These are phyloP conservation scores for Nesidiocoris tenuis DNA, from an alignment of 2,888 invertebrate genomes.

Conservation along the genomic window DNA sequence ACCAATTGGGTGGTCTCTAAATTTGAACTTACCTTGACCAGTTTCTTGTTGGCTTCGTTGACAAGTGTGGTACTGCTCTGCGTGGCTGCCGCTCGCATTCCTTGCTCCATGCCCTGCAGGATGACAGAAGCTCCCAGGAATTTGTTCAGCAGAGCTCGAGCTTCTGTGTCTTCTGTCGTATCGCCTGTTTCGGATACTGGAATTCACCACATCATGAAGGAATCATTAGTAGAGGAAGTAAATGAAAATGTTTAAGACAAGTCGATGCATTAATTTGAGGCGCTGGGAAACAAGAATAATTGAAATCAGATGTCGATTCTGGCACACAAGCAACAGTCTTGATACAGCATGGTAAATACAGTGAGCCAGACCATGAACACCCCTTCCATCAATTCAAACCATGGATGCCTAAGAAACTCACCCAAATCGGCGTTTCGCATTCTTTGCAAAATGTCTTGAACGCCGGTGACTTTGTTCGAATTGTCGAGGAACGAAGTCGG, in stretches of 20 bases:
- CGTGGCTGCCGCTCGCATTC: constrained; percentile 51
- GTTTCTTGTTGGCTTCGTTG: constrained; percentile 53
- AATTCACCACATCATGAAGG: no score
- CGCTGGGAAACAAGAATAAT: no score
- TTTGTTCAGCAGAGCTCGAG: constrained; percentile 75
- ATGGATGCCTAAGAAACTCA: no score
- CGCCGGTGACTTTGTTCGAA: constrained; percentile 68
- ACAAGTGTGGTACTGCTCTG: constrained; percentile 52
- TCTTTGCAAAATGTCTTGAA: constrained; percentile 72
- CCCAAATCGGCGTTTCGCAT: constrained; percentile 76
- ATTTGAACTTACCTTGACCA: constrained; percentile 51
- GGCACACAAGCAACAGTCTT: no score
- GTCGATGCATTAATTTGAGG: not conserved
- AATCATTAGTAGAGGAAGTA: not conserved
- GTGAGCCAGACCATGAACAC: no score
- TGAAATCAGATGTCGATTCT: no score
- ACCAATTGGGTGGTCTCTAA: no score
- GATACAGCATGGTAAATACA: no score
- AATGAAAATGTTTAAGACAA: not conserved
- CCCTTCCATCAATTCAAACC: no score
- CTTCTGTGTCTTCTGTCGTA: constrained; percentile 67
- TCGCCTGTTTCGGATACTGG: constrained; percentile 62
- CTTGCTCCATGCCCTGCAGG: constrained; percentile 72
- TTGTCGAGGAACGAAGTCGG: constrained; percentile 68
- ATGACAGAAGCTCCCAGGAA: constrained; percentile 79